Evolutionary conservation across 2,888 invertebrate species (phyloP).

Genomic region (Meandrusa payeni): DNA sequence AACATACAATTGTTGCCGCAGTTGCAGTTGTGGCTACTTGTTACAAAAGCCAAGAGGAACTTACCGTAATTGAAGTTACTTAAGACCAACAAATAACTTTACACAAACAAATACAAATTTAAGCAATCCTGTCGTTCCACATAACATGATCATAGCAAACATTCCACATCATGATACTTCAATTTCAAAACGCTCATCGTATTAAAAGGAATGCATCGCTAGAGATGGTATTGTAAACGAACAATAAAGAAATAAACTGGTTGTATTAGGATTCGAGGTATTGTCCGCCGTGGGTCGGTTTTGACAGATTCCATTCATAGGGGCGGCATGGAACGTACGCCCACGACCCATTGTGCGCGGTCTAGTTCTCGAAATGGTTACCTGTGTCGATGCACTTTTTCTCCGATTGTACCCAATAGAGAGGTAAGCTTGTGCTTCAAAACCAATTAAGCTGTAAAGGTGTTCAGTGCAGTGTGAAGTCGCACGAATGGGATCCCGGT

Average conservation of each 20-base stretch:
- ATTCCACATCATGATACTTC: too few species aligned
- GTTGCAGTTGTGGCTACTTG: too few species aligned
- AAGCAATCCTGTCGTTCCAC: too few species aligned
- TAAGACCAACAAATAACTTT: too few species aligned
- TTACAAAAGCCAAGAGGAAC: too few species aligned
- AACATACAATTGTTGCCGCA: too few species aligned
- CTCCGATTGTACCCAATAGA: slow-evolving; percentile 38
- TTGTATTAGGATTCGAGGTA: slow-evolving; percentile 8
- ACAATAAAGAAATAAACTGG: slow-evolving; percentile 12
- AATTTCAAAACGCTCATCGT: slow-evolving; percentile 2
- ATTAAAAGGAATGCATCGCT: slow-evolving; percentile 9
- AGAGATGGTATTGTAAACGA: slow-evolving; percentile 2
- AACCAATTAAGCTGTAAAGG: slow-evolving; percentile 60
- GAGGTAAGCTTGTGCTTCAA: slow-evolving; percentile 42
- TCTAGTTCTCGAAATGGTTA: slow-evolving; percentile 30
- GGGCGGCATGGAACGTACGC: slow-evolving; percentile 30
- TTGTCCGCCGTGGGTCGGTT: slow-evolving; percentile 23
- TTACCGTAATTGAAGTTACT: too few species aligned
- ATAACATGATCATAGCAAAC: too few species aligned
- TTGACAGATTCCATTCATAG: slow-evolving; percentile 31
- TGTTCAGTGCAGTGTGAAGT: slow-evolving; percentile 31
- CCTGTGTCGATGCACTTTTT: slow-evolving; percentile 40
- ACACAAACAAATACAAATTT: too few species aligned
- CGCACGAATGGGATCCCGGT: slow-evolving; percentile 11
- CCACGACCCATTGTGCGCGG: slow-evolving; percentile 31